A percentile compares a stretch with the other conserved stretches of the same genome.
These are phyloP conservation scores for Myiothlypis coronata DNA, from an alignment of 2,797 vertebrate species.

Conservation along the genomic window DNA sequence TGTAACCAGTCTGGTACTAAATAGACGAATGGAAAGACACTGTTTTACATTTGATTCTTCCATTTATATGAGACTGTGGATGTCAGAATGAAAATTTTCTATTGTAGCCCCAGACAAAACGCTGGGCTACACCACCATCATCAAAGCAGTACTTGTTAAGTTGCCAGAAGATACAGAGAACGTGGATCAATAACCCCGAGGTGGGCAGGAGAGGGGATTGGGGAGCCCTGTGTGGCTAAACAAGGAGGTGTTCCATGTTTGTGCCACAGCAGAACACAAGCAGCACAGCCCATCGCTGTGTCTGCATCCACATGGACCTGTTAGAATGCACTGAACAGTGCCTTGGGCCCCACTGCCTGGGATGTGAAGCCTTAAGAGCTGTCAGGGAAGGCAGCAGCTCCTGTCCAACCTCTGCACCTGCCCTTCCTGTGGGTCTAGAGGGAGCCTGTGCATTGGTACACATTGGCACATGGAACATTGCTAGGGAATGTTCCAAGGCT, in stretches of 20 bases:
- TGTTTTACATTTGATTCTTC: not conserved
- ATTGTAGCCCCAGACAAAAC: not conserved
- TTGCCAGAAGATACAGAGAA: not conserved
- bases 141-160: not conserved
- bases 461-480: not conserved
- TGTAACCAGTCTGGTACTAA: not conserved
- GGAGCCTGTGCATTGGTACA: fast-evolving
- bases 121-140: not conserved
- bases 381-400: not conserved
- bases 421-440: not conserved
- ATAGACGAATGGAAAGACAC: not conserved
- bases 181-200: not conserved
- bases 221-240: not conserved
- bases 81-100: not conserved
- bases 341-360: fast-evolving
- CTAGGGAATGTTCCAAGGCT: not conserved
- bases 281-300: fast-evolving
- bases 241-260: not conserved
- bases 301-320: not conserved
- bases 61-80: not conserved
- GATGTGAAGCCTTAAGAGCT: not conserved
- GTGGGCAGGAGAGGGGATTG: not conserved
- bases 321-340: fast-evolving
- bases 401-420: fast-evolving
- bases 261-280: not conserved